Evolutionary conservation across 2,797 vertebrate genomes (phyloP), one percentile per base, ranked within the genome.

Genomic region (Calcarius lapponicus): DNA sequence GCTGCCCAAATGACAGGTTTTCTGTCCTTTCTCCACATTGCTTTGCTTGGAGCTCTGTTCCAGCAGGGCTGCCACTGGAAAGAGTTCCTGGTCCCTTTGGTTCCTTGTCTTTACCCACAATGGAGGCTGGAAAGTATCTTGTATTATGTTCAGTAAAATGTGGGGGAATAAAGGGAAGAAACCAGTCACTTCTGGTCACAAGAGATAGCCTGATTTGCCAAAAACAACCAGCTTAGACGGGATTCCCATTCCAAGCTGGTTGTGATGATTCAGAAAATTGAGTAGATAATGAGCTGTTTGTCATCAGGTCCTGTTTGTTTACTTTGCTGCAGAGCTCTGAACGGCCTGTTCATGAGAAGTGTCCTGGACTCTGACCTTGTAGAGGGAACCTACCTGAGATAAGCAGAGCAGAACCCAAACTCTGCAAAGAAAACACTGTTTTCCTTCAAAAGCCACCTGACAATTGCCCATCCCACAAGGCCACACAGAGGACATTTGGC

Each of bases 241-340:
- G 64, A 92, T 93, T 95, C 92, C 80, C 76, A 62, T 93, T 92
- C 72, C 85, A 85, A 69, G 43, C 21, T 92, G 56, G 69, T 90
- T 76, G 66, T n/a, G 78, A 75, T 91, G 90, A 96, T 69, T 96
- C 92, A 94, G 91, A 92, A 95, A 93, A 93, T 69, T 3, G 3
- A 78, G 78, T 9, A 90, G 92, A 87, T 96, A 93, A 96, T 92
- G 86, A 96, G 51, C 78, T 96, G 92, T 73, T 93, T 93, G 86
- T 64, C 86, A 96, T 60, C 73, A 64, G 89, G 71, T 82, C 58
- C 28, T 65, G 62, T 88, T 86, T 95, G 84, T 91, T 96, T 91
- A 62, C 64, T 95, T 78, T 88, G 32, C 78, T 92, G 69, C 53
- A 66, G 82, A 93, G 40, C 51, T 88, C 72, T 80, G 36, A 88